Percentiles rank a stretch among this genome's conserved stretches.
Evolutionary conservation across 2,113 vertebrate species (phyloP).

Genomic region (Calypte anna): DNA sequence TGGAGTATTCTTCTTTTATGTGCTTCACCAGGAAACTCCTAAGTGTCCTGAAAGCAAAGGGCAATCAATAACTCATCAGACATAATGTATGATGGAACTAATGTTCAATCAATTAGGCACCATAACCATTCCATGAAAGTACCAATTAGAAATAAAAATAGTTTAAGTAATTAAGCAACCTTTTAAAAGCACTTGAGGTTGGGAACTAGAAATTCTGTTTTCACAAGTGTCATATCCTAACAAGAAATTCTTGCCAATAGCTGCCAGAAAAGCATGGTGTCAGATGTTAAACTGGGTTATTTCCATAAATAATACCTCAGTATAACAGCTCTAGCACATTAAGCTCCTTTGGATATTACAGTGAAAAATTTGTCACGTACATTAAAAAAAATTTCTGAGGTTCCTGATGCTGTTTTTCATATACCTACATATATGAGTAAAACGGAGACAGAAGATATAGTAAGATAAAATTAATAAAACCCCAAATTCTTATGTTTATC

Average conservation of each 20-base stretch:
- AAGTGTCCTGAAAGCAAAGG: slow-evolving; percentile 40
- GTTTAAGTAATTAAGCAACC: slow-evolving; percentile 31
- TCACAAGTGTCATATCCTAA: not conserved
- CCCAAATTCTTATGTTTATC: not conserved
- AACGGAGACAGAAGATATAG: not conserved
- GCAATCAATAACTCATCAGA: slow-evolving; percentile 45
- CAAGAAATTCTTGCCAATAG: not conserved
- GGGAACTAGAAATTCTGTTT: not conserved
- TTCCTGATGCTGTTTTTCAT: not conserved
- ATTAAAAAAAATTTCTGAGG: not conserved
- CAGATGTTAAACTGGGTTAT: not conserved
- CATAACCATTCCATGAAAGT: not conserved
- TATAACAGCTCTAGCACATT: not conserved
- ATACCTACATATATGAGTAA: not conserved
- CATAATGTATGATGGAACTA: slow-evolving; percentile 6
- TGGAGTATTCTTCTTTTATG: not conserved
- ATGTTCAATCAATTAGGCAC: slow-evolving; percentile 32
- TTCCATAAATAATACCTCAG: not conserved
- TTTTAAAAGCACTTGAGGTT: slow-evolving; percentile 17
- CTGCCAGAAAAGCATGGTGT: not conserved
- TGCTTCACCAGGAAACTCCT: not conserved
- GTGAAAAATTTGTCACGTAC: not conserved
- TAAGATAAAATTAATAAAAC: not conserved
- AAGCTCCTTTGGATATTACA: not conserved
- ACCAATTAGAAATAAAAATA: slow-evolving; percentile 30